These are phyloP conservation scores for Entelurus aequoreus DNA, from an alignment of 2,113 vertebrate species.

Conservation along the genomic window DNA sequence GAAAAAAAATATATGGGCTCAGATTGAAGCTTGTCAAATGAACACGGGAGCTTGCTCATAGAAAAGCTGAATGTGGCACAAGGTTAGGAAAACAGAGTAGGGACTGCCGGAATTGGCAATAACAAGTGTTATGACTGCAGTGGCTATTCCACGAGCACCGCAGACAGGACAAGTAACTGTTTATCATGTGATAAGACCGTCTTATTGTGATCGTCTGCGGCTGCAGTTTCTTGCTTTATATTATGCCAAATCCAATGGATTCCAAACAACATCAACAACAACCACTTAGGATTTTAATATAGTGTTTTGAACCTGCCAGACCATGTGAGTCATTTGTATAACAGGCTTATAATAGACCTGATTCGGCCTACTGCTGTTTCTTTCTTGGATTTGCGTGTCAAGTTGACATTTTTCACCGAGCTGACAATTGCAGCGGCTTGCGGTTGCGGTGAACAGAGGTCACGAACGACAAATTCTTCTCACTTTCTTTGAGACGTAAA, in stretches of 20 bases:
- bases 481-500: conserved; percentile 60
- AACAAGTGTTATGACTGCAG: conserved; percentile 53
- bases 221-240: conserved; percentile 35
- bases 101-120: conserved; percentile 42
- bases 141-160: conserved; percentile 43
- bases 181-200: conserved; percentile 30
- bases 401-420: conserved; percentile 58
- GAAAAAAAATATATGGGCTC: conserved; percentile 60
- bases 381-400: conserved; percentile 53
- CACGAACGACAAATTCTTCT: conserved; percentile 73
- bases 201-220: conserved; percentile 20
- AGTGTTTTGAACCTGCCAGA: conserved; percentile 64
- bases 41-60: conserved; percentile 59
- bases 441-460: conserved; percentile 61
- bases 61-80: conserved; percentile 47
- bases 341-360: conserved; percentile 21
- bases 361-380: conserved; percentile 52
- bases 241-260: conserved; percentile 19
- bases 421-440: conserved; percentile 52
- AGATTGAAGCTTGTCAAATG: conserved; percentile 66
- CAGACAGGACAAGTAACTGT: conserved; percentile 49
- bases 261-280: conserved; percentile 53
- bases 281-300: conserved; percentile 54
- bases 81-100: conserved; percentile 47
- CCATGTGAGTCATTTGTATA: conserved; percentile 53